A percentile compares a stretch with the other conserved stretches of the same genome.
Evolutionary conservation across 2,113 vertebrate genomes (phyloP).

Genomic region (Phainopepla nitens): DNA sequence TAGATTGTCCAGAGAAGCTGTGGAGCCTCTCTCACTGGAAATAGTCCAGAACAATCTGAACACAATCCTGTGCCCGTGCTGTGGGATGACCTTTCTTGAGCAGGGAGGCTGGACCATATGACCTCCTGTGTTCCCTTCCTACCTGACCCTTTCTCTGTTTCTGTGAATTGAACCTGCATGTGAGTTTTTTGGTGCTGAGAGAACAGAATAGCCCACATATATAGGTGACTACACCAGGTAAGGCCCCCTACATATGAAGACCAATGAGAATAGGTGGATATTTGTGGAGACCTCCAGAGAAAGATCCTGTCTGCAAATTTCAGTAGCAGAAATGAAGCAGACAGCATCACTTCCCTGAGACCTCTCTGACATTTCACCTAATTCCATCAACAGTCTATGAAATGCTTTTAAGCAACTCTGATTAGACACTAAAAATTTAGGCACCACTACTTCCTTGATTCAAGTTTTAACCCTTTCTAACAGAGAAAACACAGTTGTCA

Average conservation of each 20-base stretch:
- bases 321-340: background rate
- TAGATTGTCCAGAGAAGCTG: background rate
- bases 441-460: background rate
- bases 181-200: background rate
- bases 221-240: background rate
- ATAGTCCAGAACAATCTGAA: background rate
- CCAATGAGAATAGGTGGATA: background rate
- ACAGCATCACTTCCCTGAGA: background rate
- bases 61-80: background rate
- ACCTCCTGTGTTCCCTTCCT: background rate
- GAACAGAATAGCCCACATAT: background rate
- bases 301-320: background rate
- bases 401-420: background rate
- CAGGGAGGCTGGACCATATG: background rate
- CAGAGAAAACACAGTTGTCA: background rate
- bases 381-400: background rate
- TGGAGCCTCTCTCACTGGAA: background rate
- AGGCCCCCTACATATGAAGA: background rate
- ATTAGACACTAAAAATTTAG: background rate
- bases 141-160: background rate
- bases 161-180: background rate
- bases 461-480: background rate
- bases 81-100: background rate
- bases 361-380: background rate
- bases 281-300: background rate